Evolutionary conservation across 2,113 vertebrate species (phyloP).

Genomic region (Gadus macrocephalus): DNA sequence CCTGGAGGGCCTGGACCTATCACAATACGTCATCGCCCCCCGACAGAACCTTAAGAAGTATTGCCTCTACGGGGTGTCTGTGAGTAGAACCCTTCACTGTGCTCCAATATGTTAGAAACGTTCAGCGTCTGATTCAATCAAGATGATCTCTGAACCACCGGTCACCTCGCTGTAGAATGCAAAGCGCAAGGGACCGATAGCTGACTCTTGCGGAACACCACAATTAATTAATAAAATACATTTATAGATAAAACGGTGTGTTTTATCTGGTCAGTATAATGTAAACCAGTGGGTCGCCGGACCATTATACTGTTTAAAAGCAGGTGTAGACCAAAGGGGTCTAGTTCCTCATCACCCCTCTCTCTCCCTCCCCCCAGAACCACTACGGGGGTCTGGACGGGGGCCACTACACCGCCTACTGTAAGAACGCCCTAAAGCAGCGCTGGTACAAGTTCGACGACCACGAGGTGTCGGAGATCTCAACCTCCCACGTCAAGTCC

Average conservation of each 20-base stretch:
- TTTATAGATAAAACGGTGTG: no score
- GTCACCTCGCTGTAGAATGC: no score
- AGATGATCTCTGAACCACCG: no score
- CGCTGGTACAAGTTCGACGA: constrained; percentile 98
- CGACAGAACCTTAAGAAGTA: constrained; percentile 86
- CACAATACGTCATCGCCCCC: constrained; percentile 92
- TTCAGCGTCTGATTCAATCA: no score
- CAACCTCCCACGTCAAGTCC: constrained; percentile 86
- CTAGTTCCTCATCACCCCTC: neutral
- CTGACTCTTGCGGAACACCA: no score
- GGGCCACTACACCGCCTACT: constrained; percentile 96
- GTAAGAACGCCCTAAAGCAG: constrained; percentile 84
- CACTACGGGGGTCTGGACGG: constrained; percentile 95
- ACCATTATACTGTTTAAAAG: no score
- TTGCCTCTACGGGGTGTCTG: constrained; percentile 90
- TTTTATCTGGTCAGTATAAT: no score
- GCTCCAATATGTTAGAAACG: no score
- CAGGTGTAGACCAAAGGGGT: neutral
- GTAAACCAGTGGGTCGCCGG: no score
- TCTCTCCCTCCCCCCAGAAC: constrained; percentile 72
- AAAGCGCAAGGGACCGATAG: no score
- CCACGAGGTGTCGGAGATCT: constrained; percentile 91
- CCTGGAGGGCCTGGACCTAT: constrained; percentile 87
- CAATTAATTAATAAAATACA: no score
- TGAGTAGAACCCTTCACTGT: constrained; percentile 70